phyloP scores from a whole-genome alignment of 1,140 invertebrate species.

The Aphis gossypii region DNA sequence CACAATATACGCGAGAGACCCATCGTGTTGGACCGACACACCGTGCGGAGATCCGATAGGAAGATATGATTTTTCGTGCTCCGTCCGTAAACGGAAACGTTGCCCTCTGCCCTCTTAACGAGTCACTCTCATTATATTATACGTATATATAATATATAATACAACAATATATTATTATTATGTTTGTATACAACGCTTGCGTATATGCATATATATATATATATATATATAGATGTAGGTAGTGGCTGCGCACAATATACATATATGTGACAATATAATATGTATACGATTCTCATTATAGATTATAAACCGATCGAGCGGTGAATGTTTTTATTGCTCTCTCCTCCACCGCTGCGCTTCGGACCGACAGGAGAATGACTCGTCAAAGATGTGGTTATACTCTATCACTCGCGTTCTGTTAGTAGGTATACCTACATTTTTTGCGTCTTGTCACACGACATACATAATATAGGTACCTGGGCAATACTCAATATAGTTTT shows the following conservation, averaged over 20 bases:
- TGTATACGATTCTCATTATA: slow-evolving; percentile 51
- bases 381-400: not conserved
- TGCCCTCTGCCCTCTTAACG: slow-evolving; percentile 53
- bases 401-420: not conserved
- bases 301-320: slow-evolving; percentile 7
- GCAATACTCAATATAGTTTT: not conserved
- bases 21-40: not conserved
- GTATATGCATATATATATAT: not conserved
- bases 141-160: not conserved
- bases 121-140: slow-evolving; percentile 50
- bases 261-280: not conserved
- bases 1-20: not conserved
- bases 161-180: slow-evolving; percentile 20
- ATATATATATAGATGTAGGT: not conserved
- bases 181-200: not conserved
- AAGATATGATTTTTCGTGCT: slow-evolving; percentile 56
- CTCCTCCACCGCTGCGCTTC: not conserved
- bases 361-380: not conserved
- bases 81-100: slow-evolving; percentile 54
- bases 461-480: not conserved
- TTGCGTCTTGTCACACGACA: not conserved
- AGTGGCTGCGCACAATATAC: not conserved
- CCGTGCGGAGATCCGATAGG: slow-evolving; percentile 40
- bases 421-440: not conserved
- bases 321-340: not conserved